phyloP scores from a whole-genome alignment of 2,113 vertebrate genomes.

The Cryptotis parvus region DNA sequence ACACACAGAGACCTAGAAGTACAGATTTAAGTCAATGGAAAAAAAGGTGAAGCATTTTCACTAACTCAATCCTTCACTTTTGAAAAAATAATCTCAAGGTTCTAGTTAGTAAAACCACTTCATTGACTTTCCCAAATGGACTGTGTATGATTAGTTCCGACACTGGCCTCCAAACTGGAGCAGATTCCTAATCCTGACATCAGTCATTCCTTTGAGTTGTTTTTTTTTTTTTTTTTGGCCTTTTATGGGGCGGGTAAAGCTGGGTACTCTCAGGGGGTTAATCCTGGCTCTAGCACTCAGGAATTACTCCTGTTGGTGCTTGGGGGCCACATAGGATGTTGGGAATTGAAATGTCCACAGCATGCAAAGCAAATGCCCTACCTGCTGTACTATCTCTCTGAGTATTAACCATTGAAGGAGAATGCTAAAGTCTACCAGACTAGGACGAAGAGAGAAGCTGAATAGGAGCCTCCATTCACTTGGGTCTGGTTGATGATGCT shows the following conservation, averaged over 20 bases:
- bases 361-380: too few species aligned
- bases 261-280: too few species aligned
- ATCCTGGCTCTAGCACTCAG: too few species aligned
- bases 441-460: slow-evolving; percentile 16
- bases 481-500: slow-evolving; percentile 66
- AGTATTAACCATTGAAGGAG: slow-evolving; percentile 74
- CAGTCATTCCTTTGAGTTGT: slow-evolving; percentile 63
- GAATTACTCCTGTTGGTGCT: too few species aligned
- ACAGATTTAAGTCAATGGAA: not conserved
- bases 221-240: too few species aligned
- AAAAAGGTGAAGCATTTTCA: too few species aligned
- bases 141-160: slow-evolving; percentile 57
- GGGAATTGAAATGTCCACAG: too few species aligned
- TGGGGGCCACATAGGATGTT: too few species aligned
- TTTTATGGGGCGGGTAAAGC: too few species aligned
- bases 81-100: not conserved
- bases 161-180: slow-evolving; percentile 62
- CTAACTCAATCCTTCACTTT: not conserved
- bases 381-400: too few species aligned
- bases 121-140: not conserved
- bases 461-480: slow-evolving; percentile 78
- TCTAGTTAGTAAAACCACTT: not conserved
- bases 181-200: slow-evolving; percentile 70
- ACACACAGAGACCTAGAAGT: not conserved
- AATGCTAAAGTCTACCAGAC: slow-evolving; percentile 62